These are phyloP conservation scores for Temnothorax rugatulus DNA, from an alignment of 2,888 invertebrate genomes.

Conservation along the genomic window DNA sequence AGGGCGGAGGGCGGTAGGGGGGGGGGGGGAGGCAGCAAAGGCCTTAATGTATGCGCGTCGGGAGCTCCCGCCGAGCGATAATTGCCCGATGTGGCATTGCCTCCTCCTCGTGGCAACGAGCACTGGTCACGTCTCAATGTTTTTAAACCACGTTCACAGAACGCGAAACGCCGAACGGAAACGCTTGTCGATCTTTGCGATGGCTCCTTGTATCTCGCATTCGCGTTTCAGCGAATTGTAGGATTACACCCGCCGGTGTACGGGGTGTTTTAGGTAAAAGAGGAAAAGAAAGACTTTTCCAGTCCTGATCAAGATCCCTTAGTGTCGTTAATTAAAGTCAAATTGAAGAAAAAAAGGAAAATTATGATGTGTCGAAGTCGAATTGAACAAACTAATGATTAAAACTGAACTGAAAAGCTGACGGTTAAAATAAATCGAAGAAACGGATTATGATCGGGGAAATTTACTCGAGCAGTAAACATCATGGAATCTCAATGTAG, in stretches of 20 bases:
- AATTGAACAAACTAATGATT: not conserved
- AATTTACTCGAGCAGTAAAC: not conserved
- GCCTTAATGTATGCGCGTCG: constrained; percentile 76
- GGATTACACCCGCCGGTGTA: not conserved
- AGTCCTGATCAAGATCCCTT: not conserved
- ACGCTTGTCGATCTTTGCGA: constrained; percentile 26
- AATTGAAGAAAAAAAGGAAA: not conserved
- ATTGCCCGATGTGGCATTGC: constrained; percentile 83
- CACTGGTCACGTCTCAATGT: constrained; percentile 82
- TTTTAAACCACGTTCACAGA: constrained; percentile 75
- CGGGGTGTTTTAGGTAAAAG: not conserved
- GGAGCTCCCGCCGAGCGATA: constrained; percentile 80
- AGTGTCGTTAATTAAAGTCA: not conserved
- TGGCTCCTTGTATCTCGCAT: not conserved
- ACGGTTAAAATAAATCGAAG: not conserved
- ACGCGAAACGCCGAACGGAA: constrained; percentile 24
- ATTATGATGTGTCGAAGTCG: not conserved
- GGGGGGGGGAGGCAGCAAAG: constrained; percentile 44
- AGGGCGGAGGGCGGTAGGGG: constrained; percentile 41
- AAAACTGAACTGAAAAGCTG: not conserved
- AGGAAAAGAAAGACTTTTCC: not conserved
- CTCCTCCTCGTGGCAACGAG: constrained; percentile 74
- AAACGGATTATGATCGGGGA: not conserved
- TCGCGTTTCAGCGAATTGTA: not conserved
- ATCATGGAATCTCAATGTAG: not conserved